phyloP scores from a whole-genome alignment of 2,113 vertebrate genomes.

The Zingel zingel region DNA sequence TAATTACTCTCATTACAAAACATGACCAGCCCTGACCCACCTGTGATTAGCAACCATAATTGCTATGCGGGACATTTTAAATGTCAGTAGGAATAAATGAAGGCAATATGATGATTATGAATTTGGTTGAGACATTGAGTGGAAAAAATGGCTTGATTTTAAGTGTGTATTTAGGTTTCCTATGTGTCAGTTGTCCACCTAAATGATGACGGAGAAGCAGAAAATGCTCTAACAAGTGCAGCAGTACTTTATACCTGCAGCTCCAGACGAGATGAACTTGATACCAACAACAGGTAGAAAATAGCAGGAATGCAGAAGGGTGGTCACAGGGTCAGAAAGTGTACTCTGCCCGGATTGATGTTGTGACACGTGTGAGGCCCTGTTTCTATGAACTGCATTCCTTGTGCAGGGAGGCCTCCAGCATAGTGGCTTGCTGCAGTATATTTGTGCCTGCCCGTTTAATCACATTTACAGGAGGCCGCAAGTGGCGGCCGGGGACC shows the following conservation, averaged over 20 bases:
- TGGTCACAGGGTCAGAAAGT: background rate
- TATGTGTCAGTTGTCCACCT: background rate
- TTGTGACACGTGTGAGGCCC: conserved; percentile 68
- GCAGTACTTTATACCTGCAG: background rate
- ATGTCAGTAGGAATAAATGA: background rate
- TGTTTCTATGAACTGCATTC: conserved; percentile 71
- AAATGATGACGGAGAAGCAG: background rate
- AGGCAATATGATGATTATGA: background rate
- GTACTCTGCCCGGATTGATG: conserved; percentile 47
- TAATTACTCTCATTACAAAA: conserved; percentile 18
- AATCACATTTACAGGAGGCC: conserved; percentile 78
- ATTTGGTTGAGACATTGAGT: too few relatives aligned
- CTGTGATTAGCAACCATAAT: conserved; percentile 5
- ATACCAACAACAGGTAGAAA: conserved; percentile 18
- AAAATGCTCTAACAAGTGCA: conserved; percentile 35
- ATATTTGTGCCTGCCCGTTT: conserved; percentile 81
- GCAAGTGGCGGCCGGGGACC: conserved; percentile 47
- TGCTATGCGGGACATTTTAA: background rate
- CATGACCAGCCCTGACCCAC: background rate
- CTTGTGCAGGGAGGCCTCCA: conserved; percentile 72
- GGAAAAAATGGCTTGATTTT: background rate
- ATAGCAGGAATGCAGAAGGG: conserved; percentile 19
- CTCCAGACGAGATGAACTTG: background rate
- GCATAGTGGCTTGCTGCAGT: conserved; percentile 76
- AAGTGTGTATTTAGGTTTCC: background rate